Percentiles rank a stretch among this genome's conserved stretches.
Conservation (phyloP, 1,140 invertebrate genomes). For the Brachionus koreanus region DNA sequence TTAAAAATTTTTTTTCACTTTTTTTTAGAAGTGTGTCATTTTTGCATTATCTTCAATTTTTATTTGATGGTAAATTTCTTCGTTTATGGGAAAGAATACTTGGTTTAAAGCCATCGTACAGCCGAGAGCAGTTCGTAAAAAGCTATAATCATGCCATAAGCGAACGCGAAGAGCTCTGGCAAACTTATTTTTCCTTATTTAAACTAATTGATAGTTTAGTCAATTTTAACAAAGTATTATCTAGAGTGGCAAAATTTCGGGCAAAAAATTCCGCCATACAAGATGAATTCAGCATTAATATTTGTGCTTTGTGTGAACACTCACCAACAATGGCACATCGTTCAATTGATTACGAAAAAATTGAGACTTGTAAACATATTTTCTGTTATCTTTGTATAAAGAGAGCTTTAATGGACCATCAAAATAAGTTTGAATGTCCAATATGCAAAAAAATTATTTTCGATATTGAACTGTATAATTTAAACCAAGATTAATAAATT, state of each 20-base stretch:
- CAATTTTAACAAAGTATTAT: conserved; percentile 4
- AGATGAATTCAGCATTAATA: neutral
- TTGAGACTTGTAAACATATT: conserved; percentile 1
- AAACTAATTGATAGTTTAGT: conserved; percentile 20
- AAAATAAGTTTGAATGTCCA: conserved; percentile 7
- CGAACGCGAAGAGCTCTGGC: conserved; percentile 29
- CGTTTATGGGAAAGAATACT: conserved; percentile 18
- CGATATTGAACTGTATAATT: neutral
- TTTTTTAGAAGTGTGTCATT: neutral
- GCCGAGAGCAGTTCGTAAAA: neutral
- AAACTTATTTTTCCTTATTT: conserved; percentile 40
- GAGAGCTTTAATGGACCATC: neutral
- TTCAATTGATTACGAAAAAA: neutral
- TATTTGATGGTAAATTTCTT: conserved; percentile 28
- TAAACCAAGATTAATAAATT: neutral
- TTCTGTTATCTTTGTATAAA: conserved; percentile 30
- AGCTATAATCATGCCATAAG: neutral
- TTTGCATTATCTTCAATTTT: neutral
- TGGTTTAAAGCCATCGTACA: neutral
- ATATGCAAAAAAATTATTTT: conserved; percentile 2
- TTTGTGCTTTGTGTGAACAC: conserved; percentile 22
- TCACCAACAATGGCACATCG: neutral
- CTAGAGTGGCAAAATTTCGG: neutral
- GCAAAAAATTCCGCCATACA: neutral
- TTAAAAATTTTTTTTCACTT: neutral